These are phyloP conservation scores for Cheilosia vernalis DNA, from an alignment of 2,888 invertebrate species.

Conservation along the genomic window DNA sequence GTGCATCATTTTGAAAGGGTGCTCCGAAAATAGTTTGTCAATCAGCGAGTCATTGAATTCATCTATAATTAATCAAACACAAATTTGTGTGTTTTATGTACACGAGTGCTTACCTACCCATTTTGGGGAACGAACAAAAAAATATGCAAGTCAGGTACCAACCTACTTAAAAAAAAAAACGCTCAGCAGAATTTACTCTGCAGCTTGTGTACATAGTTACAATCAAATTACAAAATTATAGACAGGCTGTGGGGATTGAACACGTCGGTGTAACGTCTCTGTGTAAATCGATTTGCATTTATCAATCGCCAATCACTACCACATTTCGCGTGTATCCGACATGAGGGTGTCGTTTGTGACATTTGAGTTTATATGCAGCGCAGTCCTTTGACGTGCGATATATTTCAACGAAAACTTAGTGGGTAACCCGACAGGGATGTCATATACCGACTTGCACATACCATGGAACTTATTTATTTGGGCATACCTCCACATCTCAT, in stretches of 20 bases:
- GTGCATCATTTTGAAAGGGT: conserved; percentile 35
- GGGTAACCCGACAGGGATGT: not conserved
- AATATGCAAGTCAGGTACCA: not conserved
- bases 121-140: not conserved
- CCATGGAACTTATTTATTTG: no score
- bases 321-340: not conserved
- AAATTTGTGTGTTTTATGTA: conserved; percentile 1
- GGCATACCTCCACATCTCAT: not conserved
- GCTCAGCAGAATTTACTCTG: not conserved
- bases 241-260: not conserved
- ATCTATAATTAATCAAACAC: conserved; percentile 50
- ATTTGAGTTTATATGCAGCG: not conserved
- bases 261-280: not conserved
- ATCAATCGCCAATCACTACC: not conserved
- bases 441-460: not conserved
- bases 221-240: not conserved
- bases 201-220: not conserved
- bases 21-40: conserved; percentile 2
- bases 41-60: conserved; percentile 10
- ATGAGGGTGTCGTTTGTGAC: not conserved
- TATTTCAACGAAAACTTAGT: not conserved
- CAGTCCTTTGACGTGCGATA: not conserved
- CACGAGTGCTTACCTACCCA: no score
- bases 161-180: not conserved
- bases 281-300: not conserved